Conservation (phyloP, 2,113 vertebrate species). For the Isurus oxyrinchus region DNA sequence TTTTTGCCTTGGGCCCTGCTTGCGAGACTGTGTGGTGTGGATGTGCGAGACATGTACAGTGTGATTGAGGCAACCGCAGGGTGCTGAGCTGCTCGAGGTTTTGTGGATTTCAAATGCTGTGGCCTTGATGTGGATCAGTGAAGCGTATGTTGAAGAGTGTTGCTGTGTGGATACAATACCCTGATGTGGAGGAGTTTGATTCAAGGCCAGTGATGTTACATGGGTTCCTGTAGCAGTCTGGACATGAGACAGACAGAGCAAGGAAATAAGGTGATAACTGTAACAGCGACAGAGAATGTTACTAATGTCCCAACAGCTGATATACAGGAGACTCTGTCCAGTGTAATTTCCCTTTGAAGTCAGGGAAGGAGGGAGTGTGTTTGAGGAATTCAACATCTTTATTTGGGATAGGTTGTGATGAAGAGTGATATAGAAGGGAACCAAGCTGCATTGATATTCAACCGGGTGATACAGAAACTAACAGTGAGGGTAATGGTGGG, state of each 20-base stretch:
- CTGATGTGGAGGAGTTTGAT: slow-evolving; percentile 45
- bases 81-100: slow-evolving; percentile 44
- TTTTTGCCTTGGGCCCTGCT: slow-evolving; percentile 40
- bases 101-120: slow-evolving; percentile 42
- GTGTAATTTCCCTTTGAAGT: neutral
- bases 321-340: neutral
- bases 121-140: slow-evolving; percentile 35
- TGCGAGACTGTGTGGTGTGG: slow-evolving; percentile 41
- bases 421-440: neutral
- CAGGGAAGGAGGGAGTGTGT: neutral
- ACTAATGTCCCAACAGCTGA: neutral
- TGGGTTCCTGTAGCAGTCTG: slow-evolving; percentile 64
- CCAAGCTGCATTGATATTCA: neutral
- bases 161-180: neutral
- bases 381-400: neutral
- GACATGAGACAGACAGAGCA: slow-evolving; percentile 44
- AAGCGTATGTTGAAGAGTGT: neutral
- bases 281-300: neutral
- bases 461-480: neutral
- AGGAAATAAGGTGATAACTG: slow-evolving; percentile 55
- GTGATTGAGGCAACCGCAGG: slow-evolving; percentile 38
- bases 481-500: neutral
- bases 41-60: slow-evolving; percentile 42
- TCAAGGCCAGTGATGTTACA: slow-evolving; percentile 45
- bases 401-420: neutral